Percentiles rank a stretch among this genome's conserved stretches.
Evolutionary conservation across 1,140 invertebrate genomes (phyloP).

Genomic region (Aphelinus atriplicis): DNA sequence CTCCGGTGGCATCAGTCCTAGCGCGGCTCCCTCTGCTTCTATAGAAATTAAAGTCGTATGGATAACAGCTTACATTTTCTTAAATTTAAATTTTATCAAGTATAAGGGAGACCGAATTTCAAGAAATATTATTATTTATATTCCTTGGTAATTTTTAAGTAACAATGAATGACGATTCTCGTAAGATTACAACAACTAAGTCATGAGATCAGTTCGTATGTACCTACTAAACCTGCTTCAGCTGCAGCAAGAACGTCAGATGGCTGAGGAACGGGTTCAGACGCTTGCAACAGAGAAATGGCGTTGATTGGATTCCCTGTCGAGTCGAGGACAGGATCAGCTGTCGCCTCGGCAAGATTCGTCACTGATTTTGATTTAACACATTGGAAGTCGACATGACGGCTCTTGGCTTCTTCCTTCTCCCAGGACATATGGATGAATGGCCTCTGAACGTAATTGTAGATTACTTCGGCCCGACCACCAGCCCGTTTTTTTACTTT

Average conservation of each 20-base stretch:
- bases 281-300: slow-evolving; percentile 46
- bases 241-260: slow-evolving; percentile 42
- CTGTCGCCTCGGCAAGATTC: slow-evolving; percentile 91
- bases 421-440: slow-evolving; percentile 99
- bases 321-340: slow-evolving; percentile 79
- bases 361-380: slow-evolving; percentile 95
- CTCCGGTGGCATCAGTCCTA: slow-evolving; percentile 16
- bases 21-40: slow-evolving; percentile 29
- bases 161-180: not conserved
- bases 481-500: slow-evolving; percentile 92
- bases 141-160: not conserved
- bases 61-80: not conserved
- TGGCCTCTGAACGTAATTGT: slow-evolving; percentile 99
- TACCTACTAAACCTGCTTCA: slow-evolving; percentile 49
- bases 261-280: slow-evolving; percentile 49
- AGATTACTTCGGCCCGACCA: slow-evolving; percentile 94
- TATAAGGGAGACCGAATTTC: no score
- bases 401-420: slow-evolving; percentile 98
- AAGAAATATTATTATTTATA: no score
- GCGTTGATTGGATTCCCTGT: slow-evolving; percentile 68
- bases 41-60: not conserved
- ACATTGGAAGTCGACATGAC: slow-evolving; percentile 99
- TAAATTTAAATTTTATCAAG: not conserved
- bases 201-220: slow-evolving; percentile 33
- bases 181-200: no score